Percentiles rank a stretch among this genome's conserved stretches.
Evolutionary conservation across 2,888 invertebrate genomes (phyloP).

Genomic region (Leptopilina syphax): DNA sequence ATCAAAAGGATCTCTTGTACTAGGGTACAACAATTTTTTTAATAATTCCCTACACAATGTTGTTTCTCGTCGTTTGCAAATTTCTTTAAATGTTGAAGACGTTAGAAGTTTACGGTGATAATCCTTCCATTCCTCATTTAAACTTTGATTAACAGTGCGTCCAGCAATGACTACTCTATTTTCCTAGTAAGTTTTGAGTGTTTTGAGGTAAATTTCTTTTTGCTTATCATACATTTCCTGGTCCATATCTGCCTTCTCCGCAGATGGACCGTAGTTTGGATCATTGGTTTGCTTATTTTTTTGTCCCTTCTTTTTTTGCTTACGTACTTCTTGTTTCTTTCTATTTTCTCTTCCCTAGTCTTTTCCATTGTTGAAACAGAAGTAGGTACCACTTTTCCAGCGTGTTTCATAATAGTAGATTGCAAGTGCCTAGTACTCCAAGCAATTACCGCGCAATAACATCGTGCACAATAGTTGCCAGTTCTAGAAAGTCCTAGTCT

Average conservation of each 20-base stretch:
- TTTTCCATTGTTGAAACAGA: not conserved
- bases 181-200: not conserved
- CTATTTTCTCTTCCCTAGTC: not conserved
- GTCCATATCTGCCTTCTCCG: constrained; percentile 16
- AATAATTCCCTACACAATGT: constrained; percentile 49
- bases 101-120: constrained; percentile 45
- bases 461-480: not conserved
- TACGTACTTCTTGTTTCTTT: no score
- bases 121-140: not conserved
- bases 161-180: not conserved
- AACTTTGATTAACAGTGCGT: not conserved
- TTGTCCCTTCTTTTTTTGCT: no score
- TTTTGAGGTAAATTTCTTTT: not conserved
- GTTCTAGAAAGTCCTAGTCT: not conserved
- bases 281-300: not conserved
- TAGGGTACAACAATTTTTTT: constrained; percentile 49
- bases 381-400: not conserved
- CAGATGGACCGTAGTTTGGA: not conserved
- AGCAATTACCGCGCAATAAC: no score
- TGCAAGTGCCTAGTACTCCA: not conserved
- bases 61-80: constrained; percentile 48
- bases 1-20: not conserved
- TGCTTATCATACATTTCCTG: not conserved
- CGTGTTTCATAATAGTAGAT: not conserved
- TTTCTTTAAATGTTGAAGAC: constrained; percentile 52